These are phyloP conservation scores for Philonicus albiceps DNA, from an alignment of 2,888 invertebrate genomes.

Conservation along the genomic window DNA sequence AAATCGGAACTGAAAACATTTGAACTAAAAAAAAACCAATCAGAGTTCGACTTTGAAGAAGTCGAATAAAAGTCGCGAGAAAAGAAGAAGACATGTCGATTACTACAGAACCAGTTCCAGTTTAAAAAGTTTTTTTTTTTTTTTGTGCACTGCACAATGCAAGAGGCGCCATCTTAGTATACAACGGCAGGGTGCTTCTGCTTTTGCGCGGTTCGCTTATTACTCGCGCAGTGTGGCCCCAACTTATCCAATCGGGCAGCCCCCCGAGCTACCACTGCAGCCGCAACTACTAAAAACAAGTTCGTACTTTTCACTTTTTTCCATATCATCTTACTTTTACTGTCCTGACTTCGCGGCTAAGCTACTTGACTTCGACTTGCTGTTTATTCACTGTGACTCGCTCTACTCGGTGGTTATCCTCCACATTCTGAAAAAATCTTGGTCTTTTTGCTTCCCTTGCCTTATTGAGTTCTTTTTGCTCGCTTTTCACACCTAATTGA, in stretches of 20 bases:
- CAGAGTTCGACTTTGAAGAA: not conserved
- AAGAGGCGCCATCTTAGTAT: conserved; percentile 3
- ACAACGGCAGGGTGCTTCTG: not conserved
- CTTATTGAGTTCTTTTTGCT: not conserved
- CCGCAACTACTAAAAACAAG: conserved; percentile 9
- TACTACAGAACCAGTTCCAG: not conserved
- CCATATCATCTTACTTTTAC: conserved; percentile 13
- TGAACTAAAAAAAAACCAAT: not conserved
- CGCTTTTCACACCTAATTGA: conserved; percentile 8
- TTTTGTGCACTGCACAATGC: not conserved
- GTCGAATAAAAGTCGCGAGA: not conserved
- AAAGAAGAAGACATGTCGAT: not conserved
- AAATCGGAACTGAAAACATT: not conserved
- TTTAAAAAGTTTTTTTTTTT: not conserved
- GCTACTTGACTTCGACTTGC: not conserved
- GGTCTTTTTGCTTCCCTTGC: not conserved
- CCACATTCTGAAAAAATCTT: not conserved
- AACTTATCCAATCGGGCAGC: not conserved
- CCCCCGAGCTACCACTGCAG: not conserved
- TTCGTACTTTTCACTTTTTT: conserved; percentile 34
- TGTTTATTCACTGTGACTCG: conserved; percentile 17
- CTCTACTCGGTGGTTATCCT: conserved; percentile 12
- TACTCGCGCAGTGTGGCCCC: not conserved
- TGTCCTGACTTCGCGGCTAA: not conserved
- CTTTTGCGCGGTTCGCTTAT: not conserved